Evolutionary conservation across 53 echinoderm and acorn worm genomes (phyloP), one percentile per base, ranked within the genome.

Genomic region (Paelopatides confundens): DNA sequence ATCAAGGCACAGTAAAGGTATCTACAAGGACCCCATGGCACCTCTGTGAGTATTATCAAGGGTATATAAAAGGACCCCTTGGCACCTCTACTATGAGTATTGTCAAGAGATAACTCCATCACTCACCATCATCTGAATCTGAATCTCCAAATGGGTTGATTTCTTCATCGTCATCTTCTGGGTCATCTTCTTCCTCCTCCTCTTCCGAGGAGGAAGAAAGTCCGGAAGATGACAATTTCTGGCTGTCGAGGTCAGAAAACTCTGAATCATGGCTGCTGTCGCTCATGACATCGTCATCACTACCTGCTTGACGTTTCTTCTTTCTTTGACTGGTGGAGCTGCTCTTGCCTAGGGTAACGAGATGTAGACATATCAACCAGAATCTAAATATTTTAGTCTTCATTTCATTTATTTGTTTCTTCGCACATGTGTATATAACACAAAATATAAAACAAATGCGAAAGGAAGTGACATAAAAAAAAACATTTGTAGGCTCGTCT

Each of bases 131-230:
- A 89, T 93, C 96, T 10, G 91, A 91, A 49, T 93, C 92, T 63
- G 95, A 95, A 86, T 93, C 77, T 65, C 77, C 89, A 71, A 99
- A 98, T 12, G 99, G 99, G 82, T 98, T 99, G 94, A 97, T 94
- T 62, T 95, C 99, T 71, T 95, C 99, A 17, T 90, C 90, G 15
- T 93, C 93, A 5, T 89, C 77, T 0, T 95, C 92, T 3, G 79
- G 79, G n/a, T 91, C 91, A 34, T 85, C 69, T 31, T 86, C 89
- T 5, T 71, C 76, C 23, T 89, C 71, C 21, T 83, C 65, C 14
- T 86, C 85, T 31, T 85, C 51, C 3, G 69, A 82, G 3, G 91
- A 91, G 4, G 81, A 78, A 21, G 65, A 17, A 2, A 35, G 62
- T 4, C 83, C 82, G 4, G 83, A 82, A 2, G 64, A 48, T 5